phyloP scores from a whole-genome alignment of 1,140 invertebrate genomes.

The Plectrocnemia conspersa region DNA sequence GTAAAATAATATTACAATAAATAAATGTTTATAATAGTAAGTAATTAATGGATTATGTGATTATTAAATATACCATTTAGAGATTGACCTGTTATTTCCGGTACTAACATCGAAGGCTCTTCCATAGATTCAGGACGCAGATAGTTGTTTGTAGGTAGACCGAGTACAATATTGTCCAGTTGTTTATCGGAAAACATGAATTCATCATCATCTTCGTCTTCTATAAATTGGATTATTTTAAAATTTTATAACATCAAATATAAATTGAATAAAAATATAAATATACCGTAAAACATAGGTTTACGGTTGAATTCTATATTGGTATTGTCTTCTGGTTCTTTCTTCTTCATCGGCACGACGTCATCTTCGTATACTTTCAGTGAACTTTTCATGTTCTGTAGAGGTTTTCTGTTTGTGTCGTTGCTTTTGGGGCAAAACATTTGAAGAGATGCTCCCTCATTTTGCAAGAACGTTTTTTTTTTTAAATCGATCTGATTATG shows the following conservation, averaged over 20 bases:
- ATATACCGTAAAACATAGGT: conserved; percentile 12
- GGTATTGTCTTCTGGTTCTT: conserved; percentile 8
- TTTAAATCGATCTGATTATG: conserved; percentile 14
- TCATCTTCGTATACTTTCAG: conserved; percentile 23
- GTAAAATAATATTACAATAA: too few relatives aligned
- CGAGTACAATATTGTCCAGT: conserved; percentile 14
- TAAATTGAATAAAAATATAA: not conserved
- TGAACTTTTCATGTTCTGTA: not conserved
- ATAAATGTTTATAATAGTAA: too few relatives aligned
- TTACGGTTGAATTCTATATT: conserved; percentile 11
- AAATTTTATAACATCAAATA: not conserved
- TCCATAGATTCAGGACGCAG: too few relatives aligned
- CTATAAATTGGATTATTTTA: conserved; percentile 8
- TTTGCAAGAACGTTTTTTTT: conserved; percentile 24
- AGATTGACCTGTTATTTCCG: too few relatives aligned
- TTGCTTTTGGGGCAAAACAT: not conserved
- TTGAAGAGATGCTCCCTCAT: conserved; percentile 20
- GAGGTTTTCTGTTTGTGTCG: not conserved
- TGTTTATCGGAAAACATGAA: conserved; percentile 15
- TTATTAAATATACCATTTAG: too few relatives aligned
- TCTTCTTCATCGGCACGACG: not conserved
- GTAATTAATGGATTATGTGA: too few relatives aligned
- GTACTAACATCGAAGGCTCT: too few relatives aligned
- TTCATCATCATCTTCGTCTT: conserved; percentile 19
- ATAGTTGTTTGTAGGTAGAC: not conserved